Percentiles rank a stretch among this genome's conserved stretches.
Evolutionary conservation across 2,113 vertebrate genomes (phyloP).

Genomic region (Petroica traversi): DNA sequence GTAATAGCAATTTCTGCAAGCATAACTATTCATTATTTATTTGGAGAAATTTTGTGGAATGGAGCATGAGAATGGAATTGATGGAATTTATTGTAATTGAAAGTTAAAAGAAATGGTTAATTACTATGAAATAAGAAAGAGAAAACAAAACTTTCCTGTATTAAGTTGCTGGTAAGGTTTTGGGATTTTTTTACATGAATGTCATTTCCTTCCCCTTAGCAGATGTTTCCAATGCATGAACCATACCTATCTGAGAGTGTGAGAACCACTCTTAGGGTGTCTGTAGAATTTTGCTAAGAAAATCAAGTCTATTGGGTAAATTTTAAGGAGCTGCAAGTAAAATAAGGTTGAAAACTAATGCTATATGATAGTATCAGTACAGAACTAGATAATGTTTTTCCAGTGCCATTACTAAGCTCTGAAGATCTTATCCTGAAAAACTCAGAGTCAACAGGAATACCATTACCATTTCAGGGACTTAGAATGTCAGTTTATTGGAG

Average conservation of each 20-base stretch:
- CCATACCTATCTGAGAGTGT: background rate
- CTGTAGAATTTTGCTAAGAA: background rate
- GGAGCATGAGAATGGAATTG: background rate
- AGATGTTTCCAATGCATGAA: background rate
- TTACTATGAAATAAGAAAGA: background rate
- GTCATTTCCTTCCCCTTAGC: background rate
- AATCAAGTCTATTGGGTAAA: background rate
- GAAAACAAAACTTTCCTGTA: background rate
- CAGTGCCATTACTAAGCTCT: background rate
- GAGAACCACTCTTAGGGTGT: background rate
- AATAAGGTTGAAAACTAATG: background rate
- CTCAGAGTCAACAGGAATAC: background rate
- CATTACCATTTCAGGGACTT: background rate
- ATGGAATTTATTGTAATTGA: background rate
- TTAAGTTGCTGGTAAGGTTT: background rate
- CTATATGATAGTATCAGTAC: background rate
- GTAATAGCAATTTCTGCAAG: slow-evolving; percentile 21
- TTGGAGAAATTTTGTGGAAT: background rate
- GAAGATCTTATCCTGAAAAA: background rate
- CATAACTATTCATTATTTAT: slow-evolving; percentile 7
- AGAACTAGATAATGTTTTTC: background rate
- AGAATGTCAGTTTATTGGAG: background rate
- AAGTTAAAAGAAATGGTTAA: background rate
- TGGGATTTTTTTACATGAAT: background rate
- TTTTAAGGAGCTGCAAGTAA: background rate